Conservation (phyloP, 1,140 invertebrate genomes). For the Hyposmocoma kahamanoa region DNA sequence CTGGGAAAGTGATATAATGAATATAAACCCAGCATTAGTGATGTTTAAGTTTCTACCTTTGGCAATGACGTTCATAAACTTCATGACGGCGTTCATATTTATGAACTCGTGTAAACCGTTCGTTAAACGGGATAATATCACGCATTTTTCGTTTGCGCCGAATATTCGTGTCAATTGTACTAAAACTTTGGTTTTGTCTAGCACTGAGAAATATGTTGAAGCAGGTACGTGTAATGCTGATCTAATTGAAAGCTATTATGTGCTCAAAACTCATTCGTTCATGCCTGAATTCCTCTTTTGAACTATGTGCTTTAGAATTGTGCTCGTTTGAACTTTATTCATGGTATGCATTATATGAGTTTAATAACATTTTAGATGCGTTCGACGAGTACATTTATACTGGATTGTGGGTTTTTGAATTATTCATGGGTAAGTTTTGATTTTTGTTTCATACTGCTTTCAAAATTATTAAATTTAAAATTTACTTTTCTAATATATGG, state of each 20-base stretch:
- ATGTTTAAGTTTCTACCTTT: conserved; percentile 53
- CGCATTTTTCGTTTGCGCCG: conserved; percentile 15
- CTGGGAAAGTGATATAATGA: conserved; percentile 59
- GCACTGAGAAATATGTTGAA: no score
- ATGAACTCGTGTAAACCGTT: conserved; percentile 34
- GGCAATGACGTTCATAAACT: conserved; percentile 44
- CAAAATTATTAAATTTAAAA: neutral
- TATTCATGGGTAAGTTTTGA: conserved; percentile 57
- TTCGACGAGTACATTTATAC: conserved; percentile 38
- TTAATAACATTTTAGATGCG: conserved; percentile 33
- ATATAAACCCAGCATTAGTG: conserved; percentile 39
- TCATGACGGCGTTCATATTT: conserved; percentile 43
- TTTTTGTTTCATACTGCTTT: no score
- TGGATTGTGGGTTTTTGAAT: conserved; percentile 51
- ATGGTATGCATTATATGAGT: neutral
- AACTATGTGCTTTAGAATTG: no score
- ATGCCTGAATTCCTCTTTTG: no score
- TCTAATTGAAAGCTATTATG: no score
- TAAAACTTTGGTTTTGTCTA: no score
- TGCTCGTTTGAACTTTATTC: neutral
- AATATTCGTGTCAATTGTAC: no score
- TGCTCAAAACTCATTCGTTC: no score
- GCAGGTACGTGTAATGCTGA: no score
- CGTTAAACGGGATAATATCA: no score
- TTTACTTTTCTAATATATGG: conserved; percentile 1